Percentiles rank a stretch among this genome's conserved stretches.
Conservation (phyloP, 2,888 invertebrate species). For the Noctua janthina region DNA sequence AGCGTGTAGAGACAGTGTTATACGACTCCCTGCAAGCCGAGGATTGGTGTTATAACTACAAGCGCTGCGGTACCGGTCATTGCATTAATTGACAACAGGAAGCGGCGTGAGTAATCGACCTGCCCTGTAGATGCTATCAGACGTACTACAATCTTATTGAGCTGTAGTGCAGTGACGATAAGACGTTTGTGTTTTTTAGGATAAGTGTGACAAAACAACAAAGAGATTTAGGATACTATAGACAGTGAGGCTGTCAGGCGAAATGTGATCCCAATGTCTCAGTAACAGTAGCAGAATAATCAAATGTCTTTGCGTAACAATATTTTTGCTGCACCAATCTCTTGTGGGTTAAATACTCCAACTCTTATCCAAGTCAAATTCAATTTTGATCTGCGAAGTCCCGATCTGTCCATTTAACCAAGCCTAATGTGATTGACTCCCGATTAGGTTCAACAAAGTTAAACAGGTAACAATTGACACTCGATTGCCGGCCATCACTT, state of each 20-base stretch:
- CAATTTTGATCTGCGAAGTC: slow-evolving; percentile 7
- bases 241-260: not conserved
- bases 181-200: not conserved
- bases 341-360: not conserved
- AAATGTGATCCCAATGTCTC: not conserved
- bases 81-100: slow-evolving; percentile 83
- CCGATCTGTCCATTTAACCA: not conserved
- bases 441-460: slow-evolving; percentile 21
- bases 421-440: slow-evolving; percentile 6
- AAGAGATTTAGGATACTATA: not conserved
- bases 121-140: slow-evolving; percentile 62
- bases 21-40: slow-evolving; percentile 34
- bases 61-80: slow-evolving; percentile 69
- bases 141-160: slow-evolving; percentile 2
- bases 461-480: slow-evolving; percentile 24
- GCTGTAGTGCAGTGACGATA: not conserved
- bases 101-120: slow-evolving; percentile 68
- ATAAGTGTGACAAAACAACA: not conserved
- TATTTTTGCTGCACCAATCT: not conserved
- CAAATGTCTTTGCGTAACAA: not conserved
- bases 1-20: slow-evolving; percentile 38
- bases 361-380: not conserved
- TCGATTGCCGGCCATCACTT: slow-evolving; percentile 5
- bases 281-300: not conserved
- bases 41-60: slow-evolving; percentile 56